Evolutionary conservation across 2,797 vertebrate species (phyloP), one percentile per base, ranked within the genome.

Genomic region (Gallinago stenura): DNA sequence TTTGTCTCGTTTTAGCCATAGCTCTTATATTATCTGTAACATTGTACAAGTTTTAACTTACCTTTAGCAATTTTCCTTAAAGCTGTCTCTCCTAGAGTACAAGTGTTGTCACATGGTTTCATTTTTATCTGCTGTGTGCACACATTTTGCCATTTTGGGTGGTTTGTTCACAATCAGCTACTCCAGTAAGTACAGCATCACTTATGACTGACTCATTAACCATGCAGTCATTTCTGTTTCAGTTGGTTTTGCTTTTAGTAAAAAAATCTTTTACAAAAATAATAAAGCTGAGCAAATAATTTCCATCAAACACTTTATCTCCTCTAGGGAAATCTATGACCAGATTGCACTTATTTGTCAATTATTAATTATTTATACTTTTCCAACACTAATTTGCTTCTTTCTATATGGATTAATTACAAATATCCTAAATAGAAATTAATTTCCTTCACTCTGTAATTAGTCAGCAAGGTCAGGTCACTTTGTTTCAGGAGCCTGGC

Each of bases 71-170:
- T 89, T 91, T 88, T 84, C 53, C 81, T 93, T 83, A 62, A 87
- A 87, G 75, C 51, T 71, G 1, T 77, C 53, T 90, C 28, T 91
- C 71, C 90, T 82, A 70, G 43, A 80, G 77, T 45, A 76, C 25
- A 66, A 66, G 76, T 45, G 37, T 46, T 87, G 64, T 68, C 60
- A 92, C 64, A 14, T 24, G 37, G 41, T 68, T 96, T 79, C 66
- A 53, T 91, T 96, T 96, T 97, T 95, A 95, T 95, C 96, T 90
- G 39, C 81, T 25, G 30, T 71, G 45, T 85, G 90, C 91, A 96
- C 50, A 90, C 75, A 54, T 92, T 96, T 92, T 90, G 81, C 78
- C 71, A 33, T 54, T 95, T 96, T 94, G 70, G 68, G 85, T 71
- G 73, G 50, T 82, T 95, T 86, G 87, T 89, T 89, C 88, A 46